These are phyloP conservation scores for Melopsittacus undulatus DNA, from an alignment of 2,797 vertebrate species.

Conservation along the genomic window DNA sequence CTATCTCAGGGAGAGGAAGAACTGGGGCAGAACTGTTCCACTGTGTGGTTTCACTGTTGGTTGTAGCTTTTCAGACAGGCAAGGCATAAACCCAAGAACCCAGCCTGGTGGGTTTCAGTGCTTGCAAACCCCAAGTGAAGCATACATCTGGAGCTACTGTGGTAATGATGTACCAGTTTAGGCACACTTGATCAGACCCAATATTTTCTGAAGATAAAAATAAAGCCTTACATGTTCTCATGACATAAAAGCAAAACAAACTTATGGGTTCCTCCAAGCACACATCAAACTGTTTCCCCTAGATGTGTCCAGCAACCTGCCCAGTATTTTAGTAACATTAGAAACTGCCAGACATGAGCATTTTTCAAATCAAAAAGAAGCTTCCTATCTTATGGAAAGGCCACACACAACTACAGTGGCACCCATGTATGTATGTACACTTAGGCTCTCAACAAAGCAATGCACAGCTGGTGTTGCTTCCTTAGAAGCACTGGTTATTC, in stretches of 20 bases:
- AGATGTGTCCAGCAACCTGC: neutral
- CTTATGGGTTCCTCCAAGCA: neutral
- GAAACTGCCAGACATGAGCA: neutral
- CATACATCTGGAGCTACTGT: neutral
- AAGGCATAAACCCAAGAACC: neutral
- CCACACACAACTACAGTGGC: neutral
- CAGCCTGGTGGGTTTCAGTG: neutral
- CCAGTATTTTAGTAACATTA: neutral
- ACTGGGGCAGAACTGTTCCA: constrained; percentile 51
- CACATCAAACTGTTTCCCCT: neutral
- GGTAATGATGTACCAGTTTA: neutral
- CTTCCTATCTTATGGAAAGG: neutral
- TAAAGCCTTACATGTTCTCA: neutral
- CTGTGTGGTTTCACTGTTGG: neutral
- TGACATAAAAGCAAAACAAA: neutral
- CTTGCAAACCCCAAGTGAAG: neutral
- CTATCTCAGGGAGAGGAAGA: neutral
- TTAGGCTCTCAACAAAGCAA: neutral
- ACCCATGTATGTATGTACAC: neutral
- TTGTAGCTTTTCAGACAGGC: neutral
- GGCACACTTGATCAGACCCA: neutral
- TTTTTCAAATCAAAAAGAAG: neutral
- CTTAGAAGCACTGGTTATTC: neutral
- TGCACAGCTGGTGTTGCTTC: neutral
- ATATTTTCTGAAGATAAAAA: neutral